Conservation (phyloP, 1,140 invertebrate species). For the Elymnias hypermnestra region DNA sequence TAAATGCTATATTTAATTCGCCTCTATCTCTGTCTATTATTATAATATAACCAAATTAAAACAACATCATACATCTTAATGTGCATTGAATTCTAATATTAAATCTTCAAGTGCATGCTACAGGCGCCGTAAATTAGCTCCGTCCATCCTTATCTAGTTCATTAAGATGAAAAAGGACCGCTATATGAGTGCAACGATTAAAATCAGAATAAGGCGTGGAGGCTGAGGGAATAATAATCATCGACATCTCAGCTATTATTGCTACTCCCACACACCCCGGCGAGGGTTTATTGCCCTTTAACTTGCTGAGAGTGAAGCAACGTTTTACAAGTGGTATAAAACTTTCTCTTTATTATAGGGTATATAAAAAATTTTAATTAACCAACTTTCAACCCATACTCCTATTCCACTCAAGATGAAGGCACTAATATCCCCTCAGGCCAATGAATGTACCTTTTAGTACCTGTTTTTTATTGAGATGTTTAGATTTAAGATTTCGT, state of each 20-base stretch:
- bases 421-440: too few relatives aligned
- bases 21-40: too few relatives aligned
- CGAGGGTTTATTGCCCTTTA: slow-evolving; percentile 53
- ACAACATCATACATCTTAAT: not conserved
- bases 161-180: not conserved
- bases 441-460: too few relatives aligned
- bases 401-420: too few relatives aligned
- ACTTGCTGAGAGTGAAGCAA: slow-evolving; percentile 28
- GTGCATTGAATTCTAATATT: slow-evolving; percentile 7
- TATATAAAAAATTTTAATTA: too few relatives aligned
- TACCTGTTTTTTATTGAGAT: too few relatives aligned
- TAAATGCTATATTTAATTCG: too few relatives aligned
- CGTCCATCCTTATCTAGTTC: not conserved
- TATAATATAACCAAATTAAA: too few relatives aligned
- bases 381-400: too few relatives aligned
- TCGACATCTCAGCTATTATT: slow-evolving; percentile 48
- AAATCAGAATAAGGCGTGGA: slow-evolving; percentile 22
- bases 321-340: slow-evolving; percentile 16
- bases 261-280: slow-evolving; percentile 45
- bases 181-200: slow-evolving; percentile 6
- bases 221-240: slow-evolving; percentile 39
- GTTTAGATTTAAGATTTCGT: too few relatives aligned
- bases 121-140: slow-evolving; percentile 2
- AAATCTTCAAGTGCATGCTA: slow-evolving; percentile 5
- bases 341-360: not conserved